Evolutionary conservation across 2,888 invertebrate species (phyloP).

Genomic region (Lycaena phlaeas): DNA sequence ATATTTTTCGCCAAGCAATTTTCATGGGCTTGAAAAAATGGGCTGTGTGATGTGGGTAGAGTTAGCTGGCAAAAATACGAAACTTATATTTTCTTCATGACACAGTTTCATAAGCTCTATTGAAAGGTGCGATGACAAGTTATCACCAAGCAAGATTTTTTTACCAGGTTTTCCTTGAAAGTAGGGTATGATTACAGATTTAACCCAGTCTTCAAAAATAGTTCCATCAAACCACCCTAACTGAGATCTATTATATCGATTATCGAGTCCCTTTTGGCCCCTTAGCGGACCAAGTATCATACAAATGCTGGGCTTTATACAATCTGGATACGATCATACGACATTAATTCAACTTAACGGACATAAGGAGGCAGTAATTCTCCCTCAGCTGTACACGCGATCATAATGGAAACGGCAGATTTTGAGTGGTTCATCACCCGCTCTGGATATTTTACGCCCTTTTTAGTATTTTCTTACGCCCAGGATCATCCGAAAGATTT

Average conservation of each 20-base stretch:
- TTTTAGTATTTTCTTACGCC: conserved; percentile 12
- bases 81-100: conserved; percentile 27
- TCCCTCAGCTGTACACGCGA: conserved; percentile 33
- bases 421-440: conserved; percentile 11
- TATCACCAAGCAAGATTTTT: conserved; percentile 37
- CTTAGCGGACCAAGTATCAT: conserved; percentile 12
- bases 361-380: neutral
- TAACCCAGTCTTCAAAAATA: conserved; percentile 33
- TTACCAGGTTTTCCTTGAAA: conserved; percentile 22
- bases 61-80: conserved; percentile 29
- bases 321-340: too few relatives aligned
- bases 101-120: conserved; percentile 27
- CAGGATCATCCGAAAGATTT: conserved; percentile 16
- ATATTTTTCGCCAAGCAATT: conserved; percentile 15
- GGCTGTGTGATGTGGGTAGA: too few relatives aligned
- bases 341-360: too few relatives aligned
- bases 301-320: too few relatives aligned
- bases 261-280: conserved; percentile 33
- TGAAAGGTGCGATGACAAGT: conserved; percentile 31
- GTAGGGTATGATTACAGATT: conserved; percentile 19
- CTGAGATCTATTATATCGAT: conserved; percentile 28
- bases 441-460: conserved; percentile 18
- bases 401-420: conserved; percentile 30
- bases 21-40: too few relatives aligned
- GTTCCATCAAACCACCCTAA: conserved; percentile 34